Conservation (phyloP, 2,797 vertebrate species). For the Anas flavirostris region DNA sequence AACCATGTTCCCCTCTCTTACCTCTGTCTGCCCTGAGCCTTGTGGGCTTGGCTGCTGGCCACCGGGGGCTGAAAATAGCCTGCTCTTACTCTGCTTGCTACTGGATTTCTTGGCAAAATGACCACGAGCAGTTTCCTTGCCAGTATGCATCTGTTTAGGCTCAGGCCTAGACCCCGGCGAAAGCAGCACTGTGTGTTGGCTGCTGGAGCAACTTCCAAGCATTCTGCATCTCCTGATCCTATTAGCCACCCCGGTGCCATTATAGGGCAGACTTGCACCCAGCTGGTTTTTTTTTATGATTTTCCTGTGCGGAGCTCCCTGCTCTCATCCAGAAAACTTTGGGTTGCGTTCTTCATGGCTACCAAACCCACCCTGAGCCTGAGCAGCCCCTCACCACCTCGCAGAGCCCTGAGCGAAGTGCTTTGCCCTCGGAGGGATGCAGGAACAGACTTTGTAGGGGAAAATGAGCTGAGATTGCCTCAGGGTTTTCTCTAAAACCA, state of each 20-base stretch:
- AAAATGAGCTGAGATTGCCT: neutral
- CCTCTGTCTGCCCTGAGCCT: neutral
- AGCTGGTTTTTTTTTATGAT: neutral
- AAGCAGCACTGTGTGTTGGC: neutral
- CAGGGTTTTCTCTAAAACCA: neutral
- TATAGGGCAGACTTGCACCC: neutral
- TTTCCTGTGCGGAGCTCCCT: neutral
- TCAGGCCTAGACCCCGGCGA: neutral
- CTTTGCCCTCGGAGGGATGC: neutral
- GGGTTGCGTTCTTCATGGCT: neutral
- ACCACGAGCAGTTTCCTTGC: neutral
- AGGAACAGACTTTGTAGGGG: neutral
- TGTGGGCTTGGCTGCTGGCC: slow-evolving; percentile 5
- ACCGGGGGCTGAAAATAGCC: neutral
- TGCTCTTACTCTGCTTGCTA: neutral
- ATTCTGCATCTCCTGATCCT: neutral
- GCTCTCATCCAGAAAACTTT: neutral
- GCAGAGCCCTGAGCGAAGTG: neutral
- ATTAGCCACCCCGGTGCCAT: neutral
- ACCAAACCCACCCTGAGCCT: neutral
- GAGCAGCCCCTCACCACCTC: neutral
- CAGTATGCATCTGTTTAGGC: neutral
- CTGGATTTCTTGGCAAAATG: slow-evolving; percentile 38
- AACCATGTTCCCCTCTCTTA: neutral
- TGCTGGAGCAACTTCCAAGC: neutral